phyloP scores from a whole-genome alignment of 1,140 invertebrate genomes.

The Macrobrachium rosenbergii region DNA sequence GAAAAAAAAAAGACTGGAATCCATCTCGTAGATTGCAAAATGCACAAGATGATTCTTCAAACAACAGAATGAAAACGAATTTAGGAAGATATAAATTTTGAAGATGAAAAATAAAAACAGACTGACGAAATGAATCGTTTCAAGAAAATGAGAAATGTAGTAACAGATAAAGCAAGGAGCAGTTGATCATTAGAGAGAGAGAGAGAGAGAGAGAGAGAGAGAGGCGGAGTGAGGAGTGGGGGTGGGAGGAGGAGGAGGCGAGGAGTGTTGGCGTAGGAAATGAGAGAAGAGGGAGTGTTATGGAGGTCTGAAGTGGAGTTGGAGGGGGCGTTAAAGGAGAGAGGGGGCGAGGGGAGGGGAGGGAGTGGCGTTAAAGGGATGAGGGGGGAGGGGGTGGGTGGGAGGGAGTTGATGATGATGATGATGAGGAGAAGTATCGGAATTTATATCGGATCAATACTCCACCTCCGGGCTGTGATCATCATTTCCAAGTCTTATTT shows the following conservation, averaged over 20 bases:
- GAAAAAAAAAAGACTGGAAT: no score
- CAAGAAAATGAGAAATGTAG: no score
- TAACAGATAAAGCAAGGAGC: not conserved
- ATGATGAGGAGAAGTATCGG: conserved; percentile 2
- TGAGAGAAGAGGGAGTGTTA: not conserved
- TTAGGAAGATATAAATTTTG: no score
- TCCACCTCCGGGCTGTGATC: not conserved
- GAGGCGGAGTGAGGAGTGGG: not conserved
- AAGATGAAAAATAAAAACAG: no score
- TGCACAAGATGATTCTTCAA: no score
- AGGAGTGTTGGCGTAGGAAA: not conserved
- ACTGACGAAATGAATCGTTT: no score
- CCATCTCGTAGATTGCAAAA: no score
- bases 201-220: conserved; percentile 23
- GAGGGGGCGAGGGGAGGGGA: not conserved
- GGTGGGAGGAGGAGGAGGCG: not conserved
- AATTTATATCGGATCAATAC: conserved; percentile 25
- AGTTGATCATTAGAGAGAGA: not conserved
- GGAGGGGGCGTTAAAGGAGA: not conserved
- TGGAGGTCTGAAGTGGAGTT: not conserved
- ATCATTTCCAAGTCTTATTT: no score
- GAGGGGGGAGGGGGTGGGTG: not conserved
- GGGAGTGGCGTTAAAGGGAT: not conserved
- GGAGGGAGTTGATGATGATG: not conserved
- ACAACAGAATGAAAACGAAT: no score